A percentile compares a stretch with the other conserved stretches of the same genome.
Conservation (phyloP, 30 jellyfish, hydroid and myxozoan species). For the Hydractinia echinata region DNA sequence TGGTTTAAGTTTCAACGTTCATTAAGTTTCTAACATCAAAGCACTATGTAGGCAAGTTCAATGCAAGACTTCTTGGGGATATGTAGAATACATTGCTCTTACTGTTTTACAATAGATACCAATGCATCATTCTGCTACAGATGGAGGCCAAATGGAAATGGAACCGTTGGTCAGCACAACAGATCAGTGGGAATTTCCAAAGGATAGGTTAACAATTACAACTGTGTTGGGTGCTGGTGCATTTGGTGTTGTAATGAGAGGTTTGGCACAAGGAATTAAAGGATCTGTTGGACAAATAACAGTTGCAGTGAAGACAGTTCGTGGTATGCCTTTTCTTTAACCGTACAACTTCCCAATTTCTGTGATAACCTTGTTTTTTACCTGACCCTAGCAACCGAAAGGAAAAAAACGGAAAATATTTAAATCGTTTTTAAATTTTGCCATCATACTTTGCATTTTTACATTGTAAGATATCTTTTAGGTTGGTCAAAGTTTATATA, state of each 20-base stretch:
- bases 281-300: conserved; percentile 78
- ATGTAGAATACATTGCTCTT: too few species aligned
- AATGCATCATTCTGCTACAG: conserved; percentile 54
- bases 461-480: too few species aligned
- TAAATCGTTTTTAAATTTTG: too few species aligned
- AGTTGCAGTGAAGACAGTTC: conserved; percentile 86
- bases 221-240: conserved; percentile 96
- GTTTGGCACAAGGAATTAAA: conserved; percentile 83
- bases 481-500: too few species aligned
- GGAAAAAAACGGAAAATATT: too few species aligned
- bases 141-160: conserved; percentile 58
- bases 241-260: conserved; percentile 93
- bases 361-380: not conserved
- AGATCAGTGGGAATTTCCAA: conserved; percentile 97
- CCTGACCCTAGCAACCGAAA: too few species aligned
- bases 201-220: conserved; percentile 73
- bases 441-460: too few species aligned
- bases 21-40: too few species aligned
- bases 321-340: conserved; percentile 42
- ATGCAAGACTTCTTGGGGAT: too few species aligned
- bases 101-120: not conserved
- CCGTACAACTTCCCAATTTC: not conserved
- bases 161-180: conserved; percentile 58
- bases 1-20: too few species aligned
- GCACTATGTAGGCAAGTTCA: too few species aligned